These are phyloP conservation scores for Bellardia bayeri DNA, from an alignment of 2,888 invertebrate genomes.

Conservation along the genomic window DNA sequence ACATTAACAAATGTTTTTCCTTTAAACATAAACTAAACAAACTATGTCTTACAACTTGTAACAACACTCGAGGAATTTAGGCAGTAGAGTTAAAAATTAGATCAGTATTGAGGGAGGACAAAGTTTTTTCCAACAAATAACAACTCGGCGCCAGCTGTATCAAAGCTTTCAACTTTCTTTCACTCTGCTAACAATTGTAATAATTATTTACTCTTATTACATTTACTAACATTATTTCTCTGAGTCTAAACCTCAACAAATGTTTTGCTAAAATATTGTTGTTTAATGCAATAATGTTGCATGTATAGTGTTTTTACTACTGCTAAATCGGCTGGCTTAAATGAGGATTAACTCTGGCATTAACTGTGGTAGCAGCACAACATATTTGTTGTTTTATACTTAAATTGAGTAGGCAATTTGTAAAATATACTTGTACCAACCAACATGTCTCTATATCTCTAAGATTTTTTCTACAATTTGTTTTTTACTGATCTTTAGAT, in stretches of 20 bases:
- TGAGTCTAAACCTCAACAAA: background rate
- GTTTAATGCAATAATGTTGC: conserved; percentile 47
- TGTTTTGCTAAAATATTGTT: conserved; percentile 23
- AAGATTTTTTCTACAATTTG: conserved; percentile 11
- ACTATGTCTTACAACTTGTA: conserved; percentile 34
- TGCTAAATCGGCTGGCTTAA: conserved; percentile 46
- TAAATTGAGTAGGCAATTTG: conserved; percentile 42
- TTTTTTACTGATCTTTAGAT: conserved; percentile 37
- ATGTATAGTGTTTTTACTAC: background rate
- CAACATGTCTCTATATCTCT: conserved; percentile 6
- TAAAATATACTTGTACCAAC: conserved; percentile 24
- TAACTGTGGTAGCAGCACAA: conserved; percentile 14
- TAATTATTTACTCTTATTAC: background rate
- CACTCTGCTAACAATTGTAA: too few species aligned
- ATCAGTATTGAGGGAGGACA: too few species aligned
- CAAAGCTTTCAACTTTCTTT: too few species aligned
- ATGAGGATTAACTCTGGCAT: conserved; percentile 54
- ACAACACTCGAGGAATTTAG: conserved; percentile 1
- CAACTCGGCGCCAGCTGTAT: too few species aligned
- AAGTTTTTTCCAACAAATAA: too few species aligned
- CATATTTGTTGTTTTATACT: conserved; percentile 10
- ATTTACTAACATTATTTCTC: background rate
- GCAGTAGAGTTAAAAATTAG: too few species aligned
- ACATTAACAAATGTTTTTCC: conserved; percentile 71
- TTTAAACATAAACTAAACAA: conserved; percentile 57